These are phyloP conservation scores for Poeciliopsis paucimaculata DNA, from an alignment of 2,797 vertebrate species.

Conservation along the genomic window DNA sequence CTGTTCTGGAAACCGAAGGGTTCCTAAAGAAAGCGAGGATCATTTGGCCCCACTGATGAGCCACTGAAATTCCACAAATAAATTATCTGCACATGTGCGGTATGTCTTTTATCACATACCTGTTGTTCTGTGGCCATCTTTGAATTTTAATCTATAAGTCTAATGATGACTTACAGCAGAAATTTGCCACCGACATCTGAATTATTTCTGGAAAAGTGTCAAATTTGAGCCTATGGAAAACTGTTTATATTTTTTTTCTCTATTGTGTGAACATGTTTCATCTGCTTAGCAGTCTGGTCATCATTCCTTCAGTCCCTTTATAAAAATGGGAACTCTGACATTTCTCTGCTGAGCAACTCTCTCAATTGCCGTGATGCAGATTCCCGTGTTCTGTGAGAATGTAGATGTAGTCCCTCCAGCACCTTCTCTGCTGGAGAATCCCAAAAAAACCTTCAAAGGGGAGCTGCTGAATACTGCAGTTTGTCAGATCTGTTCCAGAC, in stretches of 20 bases:
- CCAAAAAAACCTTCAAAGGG: neutral
- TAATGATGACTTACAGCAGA: neutral
- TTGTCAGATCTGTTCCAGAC: neutral
- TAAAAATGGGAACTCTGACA: neutral
- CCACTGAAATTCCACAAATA: neutral
- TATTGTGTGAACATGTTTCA: neutral
- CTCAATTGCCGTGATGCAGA: neutral
- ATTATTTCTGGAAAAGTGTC: neutral
- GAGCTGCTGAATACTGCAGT: neutral
- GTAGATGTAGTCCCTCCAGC: neutral
- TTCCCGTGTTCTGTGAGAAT: neutral
- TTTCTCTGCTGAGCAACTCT: neutral
- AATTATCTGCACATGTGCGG: neutral
- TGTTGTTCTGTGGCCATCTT: neutral
- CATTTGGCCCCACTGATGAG: neutral
- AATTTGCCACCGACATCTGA: neutral
- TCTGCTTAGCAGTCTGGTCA: neutral
- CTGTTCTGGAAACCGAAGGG: neutral
- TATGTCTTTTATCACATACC: neutral
- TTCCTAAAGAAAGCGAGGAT: neutral
- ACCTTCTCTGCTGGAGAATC: neutral
- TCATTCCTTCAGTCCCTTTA: neutral
- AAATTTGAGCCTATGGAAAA: neutral
- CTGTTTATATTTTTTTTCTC: neutral
- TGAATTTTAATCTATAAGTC: neutral